Evolutionary conservation across 2,888 invertebrate genomes (phyloP).

Genomic region (Petrolisthes cinctipes): DNA sequence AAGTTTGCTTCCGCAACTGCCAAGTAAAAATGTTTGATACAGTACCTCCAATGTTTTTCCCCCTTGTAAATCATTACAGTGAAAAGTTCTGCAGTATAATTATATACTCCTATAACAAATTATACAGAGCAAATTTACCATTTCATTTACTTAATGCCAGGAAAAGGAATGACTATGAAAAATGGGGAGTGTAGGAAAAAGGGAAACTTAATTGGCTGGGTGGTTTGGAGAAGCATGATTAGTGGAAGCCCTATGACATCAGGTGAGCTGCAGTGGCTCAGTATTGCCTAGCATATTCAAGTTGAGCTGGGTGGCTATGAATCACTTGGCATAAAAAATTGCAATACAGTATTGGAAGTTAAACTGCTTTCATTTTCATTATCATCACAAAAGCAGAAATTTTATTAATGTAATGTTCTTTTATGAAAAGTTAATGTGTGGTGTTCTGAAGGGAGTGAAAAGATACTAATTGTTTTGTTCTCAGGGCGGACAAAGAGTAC

Average conservation of each 20-base stretch:
- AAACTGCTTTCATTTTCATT: neutral
- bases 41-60: neutral
- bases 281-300: too few species aligned
- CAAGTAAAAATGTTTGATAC: neutral
- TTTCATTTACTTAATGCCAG: too few species aligned
- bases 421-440: neutral
- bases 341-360: neutral
- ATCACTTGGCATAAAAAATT: neutral
- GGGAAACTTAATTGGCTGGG: too few species aligned
- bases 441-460: neutral
- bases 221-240: too few species aligned
- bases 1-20: too few species aligned
- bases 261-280: too few species aligned
- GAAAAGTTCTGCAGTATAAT: neutral
- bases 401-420: neutral
- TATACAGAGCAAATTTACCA: too few species aligned
- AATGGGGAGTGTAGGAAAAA: too few species aligned
- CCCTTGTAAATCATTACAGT: too few species aligned
- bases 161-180: too few species aligned
- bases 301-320: neutral
- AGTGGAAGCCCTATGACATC: too few species aligned
- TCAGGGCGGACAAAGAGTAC: slow-evolving; percentile 26
- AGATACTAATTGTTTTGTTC: neutral
- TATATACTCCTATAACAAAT: neutral
- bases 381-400: neutral